These are phyloP conservation scores for Morpho deidamia DNA, from an alignment of 2,888 invertebrate genomes.

Conservation along the genomic window DNA sequence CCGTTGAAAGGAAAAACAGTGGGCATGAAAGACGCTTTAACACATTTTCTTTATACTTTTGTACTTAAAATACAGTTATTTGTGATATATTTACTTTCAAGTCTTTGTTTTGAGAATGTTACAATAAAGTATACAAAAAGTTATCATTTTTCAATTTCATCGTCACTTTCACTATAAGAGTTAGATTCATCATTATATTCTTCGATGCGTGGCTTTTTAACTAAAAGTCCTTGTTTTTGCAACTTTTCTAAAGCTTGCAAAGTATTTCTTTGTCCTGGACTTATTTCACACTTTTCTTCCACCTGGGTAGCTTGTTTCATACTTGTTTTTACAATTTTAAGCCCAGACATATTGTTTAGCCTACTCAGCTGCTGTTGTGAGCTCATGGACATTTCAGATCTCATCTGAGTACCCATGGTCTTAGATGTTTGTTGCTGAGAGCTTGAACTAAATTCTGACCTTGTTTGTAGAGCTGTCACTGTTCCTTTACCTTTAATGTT, in stretches of 20 bases:
- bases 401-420: conserved; percentile 50
- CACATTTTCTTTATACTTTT: too few relatives aligned
- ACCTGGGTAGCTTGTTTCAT: conserved; percentile 46
- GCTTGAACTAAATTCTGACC: conserved; percentile 48
- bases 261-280: conserved; percentile 46
- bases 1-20: too few relatives aligned
- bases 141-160: conserved; percentile 23
- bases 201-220: conserved; percentile 62
- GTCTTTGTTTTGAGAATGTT: too few relatives aligned
- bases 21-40: too few relatives aligned
- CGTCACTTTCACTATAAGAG: conserved; percentile 36
- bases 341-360: conserved; percentile 47
- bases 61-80: too few relatives aligned
- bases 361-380: conserved; percentile 55
- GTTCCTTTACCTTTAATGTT: conserved; percentile 49
- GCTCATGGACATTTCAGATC: conserved; percentile 50
- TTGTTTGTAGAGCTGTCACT: conserved; percentile 50
- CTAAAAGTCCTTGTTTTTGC: conserved; percentile 62
- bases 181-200: conserved; percentile 43
- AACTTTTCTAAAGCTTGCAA: conserved; percentile 66
- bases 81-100: too few relatives aligned
- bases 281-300: conserved; percentile 51
- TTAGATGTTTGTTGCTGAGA: conserved; percentile 49
- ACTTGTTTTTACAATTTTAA: conserved; percentile 54
- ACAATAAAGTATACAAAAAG: too few relatives aligned